A percentile compares a stretch with the other conserved stretches of the same genome.
Conservation (phyloP, 2,797 vertebrate species). For the Tokudaia muenninki region DNA sequence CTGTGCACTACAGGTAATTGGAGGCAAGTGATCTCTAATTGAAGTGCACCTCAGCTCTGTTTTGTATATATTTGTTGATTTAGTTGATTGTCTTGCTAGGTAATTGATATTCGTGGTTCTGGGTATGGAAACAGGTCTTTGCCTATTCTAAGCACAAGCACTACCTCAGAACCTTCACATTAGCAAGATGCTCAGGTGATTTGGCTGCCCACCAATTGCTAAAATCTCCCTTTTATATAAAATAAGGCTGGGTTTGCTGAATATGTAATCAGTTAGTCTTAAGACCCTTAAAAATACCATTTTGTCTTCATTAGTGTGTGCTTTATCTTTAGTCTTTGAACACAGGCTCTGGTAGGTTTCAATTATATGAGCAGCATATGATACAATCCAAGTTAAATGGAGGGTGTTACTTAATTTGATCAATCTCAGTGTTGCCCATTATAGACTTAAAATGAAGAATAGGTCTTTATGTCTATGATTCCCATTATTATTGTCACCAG, state of each 20-base stretch:
- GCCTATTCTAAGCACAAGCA: too few species aligned
- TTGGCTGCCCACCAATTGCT: neutral
- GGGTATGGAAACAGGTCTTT: too few species aligned
- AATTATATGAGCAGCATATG: neutral
- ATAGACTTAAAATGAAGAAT: neutral
- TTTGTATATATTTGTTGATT: too few species aligned
- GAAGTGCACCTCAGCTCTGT: too few species aligned
- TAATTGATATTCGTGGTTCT: too few species aligned
- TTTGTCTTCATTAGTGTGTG: neutral
- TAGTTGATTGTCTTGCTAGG: too few species aligned
- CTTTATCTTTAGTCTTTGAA: neutral
- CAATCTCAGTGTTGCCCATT: neutral
- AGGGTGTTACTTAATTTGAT: neutral
- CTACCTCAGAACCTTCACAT: too few species aligned
- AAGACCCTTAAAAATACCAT: neutral
- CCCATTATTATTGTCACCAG: neutral
- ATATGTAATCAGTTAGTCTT: neutral
- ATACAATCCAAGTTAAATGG: neutral
- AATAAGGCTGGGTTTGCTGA: neutral
- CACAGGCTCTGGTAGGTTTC: neutral
- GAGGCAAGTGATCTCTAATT: too few species aligned
- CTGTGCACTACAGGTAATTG: too few species aligned
- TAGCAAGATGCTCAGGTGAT: neutral
- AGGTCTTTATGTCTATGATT: neutral
- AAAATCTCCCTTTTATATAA: neutral